Base-by-base conservation (phyloP, 2,797 vertebrate species). In the Hyperoplus immaculatus region DNA sequence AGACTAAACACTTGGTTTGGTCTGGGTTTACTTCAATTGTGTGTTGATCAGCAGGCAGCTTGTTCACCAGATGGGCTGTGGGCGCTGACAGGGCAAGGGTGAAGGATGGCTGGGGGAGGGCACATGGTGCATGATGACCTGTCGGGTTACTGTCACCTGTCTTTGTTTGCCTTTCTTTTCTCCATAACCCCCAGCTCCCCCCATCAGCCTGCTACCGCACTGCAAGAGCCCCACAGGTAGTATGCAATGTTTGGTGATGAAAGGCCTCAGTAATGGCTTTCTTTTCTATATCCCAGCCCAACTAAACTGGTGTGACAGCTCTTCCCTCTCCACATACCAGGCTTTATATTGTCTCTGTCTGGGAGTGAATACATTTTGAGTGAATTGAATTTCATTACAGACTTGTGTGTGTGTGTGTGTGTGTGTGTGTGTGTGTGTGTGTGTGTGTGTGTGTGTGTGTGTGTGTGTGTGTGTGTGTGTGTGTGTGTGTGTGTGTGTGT, bases 231-330 rank as follows among this genome's bases (percentile, higher is more conserved):
- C 80, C 87, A 84, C 92, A 91, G 89, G 92, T 94, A 85, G 82
- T 49, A 45, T 60, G 81, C 79, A 71, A 62, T 59, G 80, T 78
- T 82, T 80, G 80, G 72, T 91, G 87, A 92, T 93, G 88, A 94
- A 93, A 93, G 91, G 81, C 78, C 76, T 46, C 70, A 63, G 88
- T 93, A 92, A 94, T 92, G 86, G 88, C 89, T 89, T 87, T 89
- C 88, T 89, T 89, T 82, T 87, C 84, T 74, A 46, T 77, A 80
- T 75, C 72, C 76, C 65, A 69, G 75, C 85, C 77, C 85, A 73
- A 70, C 88, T 93, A 92, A 93, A 90, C 89, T 78, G 87, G 76
- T 82, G 83, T 92, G 91, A 92, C 93, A 92, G 87, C 87, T 86
- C 82, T 68, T 57, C 84, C 71, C 86, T 84, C 83, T 77, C 58